Evolutionary conservation across 2,888 invertebrate genomes (phyloP), one percentile per base, ranked within the genome.

Genomic region (Pristionchus exspectatus): DNA sequence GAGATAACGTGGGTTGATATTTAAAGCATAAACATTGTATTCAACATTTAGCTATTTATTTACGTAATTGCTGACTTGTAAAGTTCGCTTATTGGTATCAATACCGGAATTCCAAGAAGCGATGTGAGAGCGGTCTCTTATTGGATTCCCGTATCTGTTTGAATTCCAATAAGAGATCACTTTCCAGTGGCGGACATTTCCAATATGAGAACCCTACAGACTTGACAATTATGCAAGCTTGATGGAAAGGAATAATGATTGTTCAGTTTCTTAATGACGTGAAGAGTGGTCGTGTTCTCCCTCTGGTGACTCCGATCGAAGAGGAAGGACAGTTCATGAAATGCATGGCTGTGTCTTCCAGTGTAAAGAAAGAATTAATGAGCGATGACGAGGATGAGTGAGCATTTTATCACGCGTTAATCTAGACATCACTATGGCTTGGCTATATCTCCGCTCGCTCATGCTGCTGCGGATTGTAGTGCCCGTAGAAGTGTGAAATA

Each of bases 271-370:
- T 93, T 63, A 81, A 87, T 24, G 92, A 92, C 66, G 83, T 84
- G 54, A 90, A 88, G 54, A 56, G 89, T 24, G 93, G 93, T 72
- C 90, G 90, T 50, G 81, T 91, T 9, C 85, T 92, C 66, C 93
- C 93, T n/a, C 86, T 91, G 3, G 93, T 93, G 18, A 81, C 92
- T 27, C 93, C 93, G 16, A 16, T 50, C 10, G 91, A 91, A 27
- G 93, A 92, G 89, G 90, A 93, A 74, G 38, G 89, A 2, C 93
- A 93, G 89, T 93, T 92, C 83, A 38, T 63, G 69, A 21, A 44
- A 14, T 56, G 81, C 66, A 33, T 89, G 63, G 14, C 30, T 14
- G 18, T 24, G 3, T 59, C 84, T 21, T n/a, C 81, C n/a, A 50
- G 27, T 21, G 83, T 89, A n/a, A 89, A 89, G 89, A 89, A 89